Evolutionary conservation across 2,797 vertebrate species (phyloP).

Genomic region (Moxostoma hubbsi): DNA sequence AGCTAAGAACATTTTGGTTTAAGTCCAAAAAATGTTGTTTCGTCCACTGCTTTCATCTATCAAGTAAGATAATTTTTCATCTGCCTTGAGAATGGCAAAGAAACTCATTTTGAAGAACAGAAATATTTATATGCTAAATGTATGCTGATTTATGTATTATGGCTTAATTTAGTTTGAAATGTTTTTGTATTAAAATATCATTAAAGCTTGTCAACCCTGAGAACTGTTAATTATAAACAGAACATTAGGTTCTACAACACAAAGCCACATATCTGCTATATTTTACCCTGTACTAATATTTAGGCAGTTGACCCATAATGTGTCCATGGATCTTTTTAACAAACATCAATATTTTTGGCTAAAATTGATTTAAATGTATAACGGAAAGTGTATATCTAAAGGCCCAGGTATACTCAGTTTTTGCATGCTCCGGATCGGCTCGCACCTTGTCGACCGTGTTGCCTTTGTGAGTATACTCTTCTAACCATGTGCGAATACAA

Average conservation of each 20-base stretch:
- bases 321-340: not conserved
- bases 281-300: not conserved
- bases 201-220: not conserved
- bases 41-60: conserved; percentile 16
- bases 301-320: not conserved
- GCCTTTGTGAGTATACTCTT: no score
- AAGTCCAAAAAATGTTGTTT: conserved; percentile 17
- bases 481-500: no score
- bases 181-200: not conserved
- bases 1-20: not conserved
- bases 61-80: not conserved
- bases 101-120: not conserved
- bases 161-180: not conserved
- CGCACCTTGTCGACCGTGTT: no score
- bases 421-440: no score
- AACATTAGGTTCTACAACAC: conserved; percentile 7
- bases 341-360: no score
- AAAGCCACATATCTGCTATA: conserved; percentile 2
- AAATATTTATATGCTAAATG: not conserved
- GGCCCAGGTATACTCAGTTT: no score
- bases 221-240: conserved; percentile 9
- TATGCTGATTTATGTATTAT: not conserved
- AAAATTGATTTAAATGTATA: not conserved
- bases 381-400: not conserved
- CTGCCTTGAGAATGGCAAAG: not conserved